Base-by-base conservation (phyloP, 2,797 vertebrate genomes). In the Oryzias sinensis region DNA sequence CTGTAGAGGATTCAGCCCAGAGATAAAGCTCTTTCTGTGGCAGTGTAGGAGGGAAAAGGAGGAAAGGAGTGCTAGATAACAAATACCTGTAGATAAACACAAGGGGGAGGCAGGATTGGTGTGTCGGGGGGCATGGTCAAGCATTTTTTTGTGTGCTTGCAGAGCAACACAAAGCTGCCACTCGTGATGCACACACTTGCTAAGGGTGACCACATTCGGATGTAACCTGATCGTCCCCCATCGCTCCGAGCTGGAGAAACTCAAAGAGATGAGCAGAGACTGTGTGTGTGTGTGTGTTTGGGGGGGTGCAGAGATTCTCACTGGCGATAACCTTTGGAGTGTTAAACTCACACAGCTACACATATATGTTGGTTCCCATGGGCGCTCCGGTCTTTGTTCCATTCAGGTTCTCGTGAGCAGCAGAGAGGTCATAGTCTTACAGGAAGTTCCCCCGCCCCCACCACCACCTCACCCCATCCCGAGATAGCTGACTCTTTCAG, bases 291-390 rank as follows among this genome's bases (percentile, higher is more conserved):
- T 33, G 29, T 9, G 2, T 3, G 6, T 33, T 8, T 33, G 29
- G 7, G 6, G 29, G 7, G 29, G 6, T 33, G 88, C 84, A 86
- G 81, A 91, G 92, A 91, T 91, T 87, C 76, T 61, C 54, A 84
- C 82, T 67, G 71, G 75, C 84, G 94, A 94, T 95, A 87, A 93
- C 91, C 90, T 89, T 89, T 91, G 81, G 92, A 92, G 90, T 64
- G 70, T 76, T 70, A 64, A 71, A 67, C 56, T 62, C 49, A 45
- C 67, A 71, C 69, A 63, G 53, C 18, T 64, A 49, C 44, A 47
- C 50, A 62, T 27, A 8, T n/a, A 51, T 51, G 68, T 66, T 48
- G 42, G 43, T 65, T 64, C 86, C 81, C 83, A 88, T 79, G 89
- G 80, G 90, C 84, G 70, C 40, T 72, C 81, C 65, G 77, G 67